Percentiles rank a stretch among this genome's conserved stretches.
phyloP scores from a whole-genome alignment of 2,797 vertebrate species.

The Poecilia velifera region DNA sequence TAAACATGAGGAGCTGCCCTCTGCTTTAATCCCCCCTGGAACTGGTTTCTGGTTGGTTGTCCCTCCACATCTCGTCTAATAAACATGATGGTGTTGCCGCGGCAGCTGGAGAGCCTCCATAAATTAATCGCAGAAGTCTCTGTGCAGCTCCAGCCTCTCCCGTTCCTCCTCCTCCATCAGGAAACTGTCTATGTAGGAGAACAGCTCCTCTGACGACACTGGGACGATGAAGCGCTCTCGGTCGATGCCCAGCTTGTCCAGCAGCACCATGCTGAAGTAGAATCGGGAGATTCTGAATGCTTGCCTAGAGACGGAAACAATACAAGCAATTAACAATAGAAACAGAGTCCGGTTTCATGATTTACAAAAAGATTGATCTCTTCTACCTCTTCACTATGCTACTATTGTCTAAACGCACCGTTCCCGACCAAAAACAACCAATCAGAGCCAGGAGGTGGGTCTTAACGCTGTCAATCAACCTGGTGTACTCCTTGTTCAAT shows the following conservation, averaged over 20 bases:
- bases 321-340: background rate
- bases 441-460: too few relatives aligned
- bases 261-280: slow-evolving; percentile 91
- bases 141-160: slow-evolving; percentile 75
- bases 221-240: slow-evolving; percentile 90
- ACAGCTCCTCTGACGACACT: slow-evolving; percentile 88
- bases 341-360: background rate
- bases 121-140: slow-evolving; percentile 86
- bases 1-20: slow-evolving; percentile 24
- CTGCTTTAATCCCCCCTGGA: slow-evolving; percentile 22
- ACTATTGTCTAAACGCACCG: too few relatives aligned
- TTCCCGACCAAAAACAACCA: too few relatives aligned
- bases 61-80: slow-evolving; percentile 18
- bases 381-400: too few relatives aligned
- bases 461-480: too few relatives aligned
- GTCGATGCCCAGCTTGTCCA: slow-evolving; percentile 89
- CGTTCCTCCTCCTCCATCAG: slow-evolving; percentile 86
- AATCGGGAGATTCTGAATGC: slow-evolving; percentile 85
- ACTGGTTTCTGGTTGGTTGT: slow-evolving; percentile 25
- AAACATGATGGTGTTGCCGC: slow-evolving; percentile 42
- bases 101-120: slow-evolving; percentile 36
- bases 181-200: slow-evolving; percentile 89
- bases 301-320: slow-evolving; percentile 76
- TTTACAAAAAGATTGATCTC: background rate
- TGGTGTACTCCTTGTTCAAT: too few relatives aligned